phyloP scores from a whole-genome alignment of 2,888 invertebrate species.

The Ennomos quercinarius region DNA sequence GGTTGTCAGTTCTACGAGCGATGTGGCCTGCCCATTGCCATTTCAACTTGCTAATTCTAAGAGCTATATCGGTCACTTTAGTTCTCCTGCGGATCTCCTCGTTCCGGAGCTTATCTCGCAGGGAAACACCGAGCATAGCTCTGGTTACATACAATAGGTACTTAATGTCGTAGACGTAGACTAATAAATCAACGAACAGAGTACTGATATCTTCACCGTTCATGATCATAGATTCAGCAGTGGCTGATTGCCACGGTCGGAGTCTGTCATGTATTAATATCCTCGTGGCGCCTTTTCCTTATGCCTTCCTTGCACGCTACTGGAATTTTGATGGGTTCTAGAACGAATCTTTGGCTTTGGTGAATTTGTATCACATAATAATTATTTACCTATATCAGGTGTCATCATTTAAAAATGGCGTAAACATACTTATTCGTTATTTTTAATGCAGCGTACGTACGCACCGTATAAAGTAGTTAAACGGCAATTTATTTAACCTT shows the following conservation, averaged over 20 bases:
- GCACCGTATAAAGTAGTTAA: no score
- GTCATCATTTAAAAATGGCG: no score
- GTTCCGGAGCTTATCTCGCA: no score
- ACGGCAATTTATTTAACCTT: neutral
- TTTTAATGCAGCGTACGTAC: neutral
- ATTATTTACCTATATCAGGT: no score
- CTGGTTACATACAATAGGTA: no score
- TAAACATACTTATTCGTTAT: neutral
- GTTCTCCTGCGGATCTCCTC: no score
- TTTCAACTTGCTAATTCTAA: no score
- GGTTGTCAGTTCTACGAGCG: no score
- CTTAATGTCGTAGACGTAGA: no score
- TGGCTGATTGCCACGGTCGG: conserved; percentile 29
- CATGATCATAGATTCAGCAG: conserved; percentile 63
- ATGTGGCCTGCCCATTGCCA: no score
- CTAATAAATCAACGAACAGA: conserved; percentile 30
- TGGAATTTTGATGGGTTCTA: conserved; percentile 35
- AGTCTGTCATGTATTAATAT: conserved; percentile 15
- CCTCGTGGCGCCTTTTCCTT: conserved; percentile 59
- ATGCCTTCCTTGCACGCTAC: conserved; percentile 58
- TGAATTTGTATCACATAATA: neutral
- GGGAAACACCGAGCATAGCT: no score
- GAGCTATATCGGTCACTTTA: no score
- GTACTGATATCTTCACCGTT: conserved; percentile 48
- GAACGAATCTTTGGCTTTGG: neutral